Base-by-base conservation (phyloP, 2,888 invertebrate species). In the Coremacera marginata region DNA sequence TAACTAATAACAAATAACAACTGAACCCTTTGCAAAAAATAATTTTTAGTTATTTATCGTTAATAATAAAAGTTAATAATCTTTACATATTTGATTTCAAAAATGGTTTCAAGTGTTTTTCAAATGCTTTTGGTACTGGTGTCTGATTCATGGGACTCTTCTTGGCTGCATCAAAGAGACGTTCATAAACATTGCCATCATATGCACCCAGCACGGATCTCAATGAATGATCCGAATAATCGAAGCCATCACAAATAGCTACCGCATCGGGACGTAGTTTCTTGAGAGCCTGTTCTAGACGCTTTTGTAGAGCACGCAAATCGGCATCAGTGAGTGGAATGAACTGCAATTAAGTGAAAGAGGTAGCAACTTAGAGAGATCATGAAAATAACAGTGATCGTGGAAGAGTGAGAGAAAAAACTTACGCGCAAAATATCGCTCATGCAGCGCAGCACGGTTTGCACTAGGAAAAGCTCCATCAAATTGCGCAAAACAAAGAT, bases 211-310 rank as follows among this genome's bases (percentile, higher is more conserved):
- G 89, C 0, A 94, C 92, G 0, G 95, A 96, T 75, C 92, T 91
- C 0, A 96, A 89, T 70, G 95, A 92, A 87, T 93, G 94, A 86
- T 96, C 96, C 16, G 92, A 91, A 57, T 95, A 92, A 86, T 97
- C 98, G 87, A 98, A 98, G 14, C 95, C 93, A 90, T 98, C 98
- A 0, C 98, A 97, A 31, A 98, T 91, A 0, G 95, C 94, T 0
- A 98, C 94, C 0, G 96, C 97, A 88, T 98, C 95, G 5, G 95
- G 96, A 63, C 98, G 92, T 62, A 98, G 90, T 31, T 91, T 91
- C 0, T 90, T 90, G 76, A 98, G 90, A 51, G 95, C 89, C 49
- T 92, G 91, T 84, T 95, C 94, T 81, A 96, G 90, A 90, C 94
- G 93, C 70, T 88, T 88, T 84, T 95, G 94, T 51, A 96, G 83